Evolutionary conservation across 2,888 invertebrate genomes (phyloP), one percentile per base, ranked within the genome.

Genomic region (Elegia similella): DNA sequence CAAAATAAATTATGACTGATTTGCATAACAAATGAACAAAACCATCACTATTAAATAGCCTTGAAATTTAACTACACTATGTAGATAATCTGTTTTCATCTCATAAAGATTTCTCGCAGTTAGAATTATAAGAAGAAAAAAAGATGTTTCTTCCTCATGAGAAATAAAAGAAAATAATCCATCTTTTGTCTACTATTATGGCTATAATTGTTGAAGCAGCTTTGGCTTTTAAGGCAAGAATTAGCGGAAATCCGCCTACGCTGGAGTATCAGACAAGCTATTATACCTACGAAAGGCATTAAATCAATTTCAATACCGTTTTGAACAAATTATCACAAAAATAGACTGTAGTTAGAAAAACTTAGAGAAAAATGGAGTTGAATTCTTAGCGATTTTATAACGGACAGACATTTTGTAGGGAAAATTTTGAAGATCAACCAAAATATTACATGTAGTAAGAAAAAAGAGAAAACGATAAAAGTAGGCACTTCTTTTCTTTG

Each of bases 1-100:
- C 23, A 17, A 46, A 44, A 32, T 44, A 32, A 55, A 55, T 12
- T 16, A 44, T 7, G n/a, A 1, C 1, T 44, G 16, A 55, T 55
- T 55, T 46, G 34, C 44, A 55, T 46, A 54, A 44, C 54, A 43
- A 54, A 54, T 30, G 15, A 42, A 43, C 44, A 44, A 53, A 43
- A 13, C 13, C 13, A 54, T 54, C 53, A 43, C 43, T 54, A 29
- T 43, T 42, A 15, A 5, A 16, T 15, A 44, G 30, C 53, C 53
- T 54, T 54, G 53, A 54, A 54, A 43, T 30, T 13, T n/a, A 16
- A 15, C 30, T 15, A 10, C 13, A 12, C 32, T 15, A 12, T 12
- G 29, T 29, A 48, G 12, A 12, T 23, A 2, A n/a, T 46, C 23
- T 29, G 7, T 10, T 48, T 30, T 32, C 7, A 32, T 32, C 15